Evolutionary conservation across 37 sponge, comb jelly and placozoan species (phyloP).

Genomic region (Mnemiopsis leidyi): DNA sequence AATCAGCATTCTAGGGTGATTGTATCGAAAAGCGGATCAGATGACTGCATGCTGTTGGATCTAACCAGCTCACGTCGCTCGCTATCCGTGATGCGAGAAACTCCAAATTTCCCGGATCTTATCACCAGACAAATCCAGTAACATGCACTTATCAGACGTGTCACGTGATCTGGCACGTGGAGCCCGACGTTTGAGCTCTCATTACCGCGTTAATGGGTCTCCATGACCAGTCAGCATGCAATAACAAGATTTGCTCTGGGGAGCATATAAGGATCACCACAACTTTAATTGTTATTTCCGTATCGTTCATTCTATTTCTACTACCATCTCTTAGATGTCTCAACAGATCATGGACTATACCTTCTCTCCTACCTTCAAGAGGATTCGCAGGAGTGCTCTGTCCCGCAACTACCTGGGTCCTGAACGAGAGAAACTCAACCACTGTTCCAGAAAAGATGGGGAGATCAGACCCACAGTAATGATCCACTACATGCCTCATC

Average conservation of each 20-base stretch:
- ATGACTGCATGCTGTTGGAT: too few relatives aligned
- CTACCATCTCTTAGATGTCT: background rate
- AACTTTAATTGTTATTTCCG: background rate
- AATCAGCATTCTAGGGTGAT: too few relatives aligned
- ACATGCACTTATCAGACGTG: too few relatives aligned
- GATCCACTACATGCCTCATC: slow-evolving; percentile 65
- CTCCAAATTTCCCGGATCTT: too few relatives aligned
- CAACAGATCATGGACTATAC: background rate
- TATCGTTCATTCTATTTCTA: background rate
- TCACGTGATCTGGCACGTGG: too few relatives aligned
- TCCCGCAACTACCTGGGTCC: background rate
- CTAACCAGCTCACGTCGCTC: too few relatives aligned
- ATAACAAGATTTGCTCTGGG: background rate
- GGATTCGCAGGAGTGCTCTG: background rate
- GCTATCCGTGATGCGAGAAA: too few relatives aligned
- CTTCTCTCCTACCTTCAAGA: background rate
- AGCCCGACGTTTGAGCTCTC: too few relatives aligned
- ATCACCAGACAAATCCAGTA: too few relatives aligned
- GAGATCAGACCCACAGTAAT: slow-evolving; percentile 20
- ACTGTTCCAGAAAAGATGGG: background rate
- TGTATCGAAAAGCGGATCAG: too few relatives aligned
- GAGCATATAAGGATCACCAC: background rate
- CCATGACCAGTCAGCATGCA: background rate
- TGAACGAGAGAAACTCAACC: background rate
- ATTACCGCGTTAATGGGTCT: background rate